These are phyloP conservation scores for Raja brachyura DNA, from an alignment of 2,113 vertebrate species.

Conservation along the genomic window DNA sequence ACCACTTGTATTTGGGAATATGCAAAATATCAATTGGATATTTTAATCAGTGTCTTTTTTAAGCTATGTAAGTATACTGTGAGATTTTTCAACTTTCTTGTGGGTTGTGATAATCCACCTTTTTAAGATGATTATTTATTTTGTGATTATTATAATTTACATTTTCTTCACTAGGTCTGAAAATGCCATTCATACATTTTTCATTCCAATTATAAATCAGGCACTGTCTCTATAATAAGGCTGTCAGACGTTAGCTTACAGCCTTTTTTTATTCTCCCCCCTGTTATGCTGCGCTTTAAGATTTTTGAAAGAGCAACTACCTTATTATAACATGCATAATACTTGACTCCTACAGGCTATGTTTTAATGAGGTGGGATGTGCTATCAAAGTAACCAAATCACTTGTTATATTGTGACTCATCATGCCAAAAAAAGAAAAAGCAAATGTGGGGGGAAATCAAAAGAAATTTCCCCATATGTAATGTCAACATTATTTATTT, in stretches of 20 bases:
- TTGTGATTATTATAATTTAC: neutral
- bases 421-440: neutral
- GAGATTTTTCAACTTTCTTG: neutral
- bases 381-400: constrained; percentile 31
- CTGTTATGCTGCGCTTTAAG: neutral
- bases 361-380: constrained; percentile 33
- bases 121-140: constrained; percentile 12
- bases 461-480: neutral
- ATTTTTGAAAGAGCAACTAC: neutral
- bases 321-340: constrained; percentile 32
- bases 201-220: constrained; percentile 15
- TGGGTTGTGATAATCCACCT: neutral
- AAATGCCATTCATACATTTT: neutral
- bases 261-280: neutral
- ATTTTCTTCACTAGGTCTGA: neutral
- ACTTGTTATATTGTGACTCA: constrained; percentile 3
- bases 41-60: constrained; percentile 7
- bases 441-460: neutral
- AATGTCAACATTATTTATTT: constrained; percentile 15
- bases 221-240: constrained; percentile 1
- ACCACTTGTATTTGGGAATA: neutral
- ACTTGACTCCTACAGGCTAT: constrained; percentile 28
- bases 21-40: neutral
- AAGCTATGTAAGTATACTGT: neutral
- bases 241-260: constrained; percentile 5